phyloP scores from a whole-genome alignment of 2,113 vertebrate species.

The Nesoenas mayeri region DNA sequence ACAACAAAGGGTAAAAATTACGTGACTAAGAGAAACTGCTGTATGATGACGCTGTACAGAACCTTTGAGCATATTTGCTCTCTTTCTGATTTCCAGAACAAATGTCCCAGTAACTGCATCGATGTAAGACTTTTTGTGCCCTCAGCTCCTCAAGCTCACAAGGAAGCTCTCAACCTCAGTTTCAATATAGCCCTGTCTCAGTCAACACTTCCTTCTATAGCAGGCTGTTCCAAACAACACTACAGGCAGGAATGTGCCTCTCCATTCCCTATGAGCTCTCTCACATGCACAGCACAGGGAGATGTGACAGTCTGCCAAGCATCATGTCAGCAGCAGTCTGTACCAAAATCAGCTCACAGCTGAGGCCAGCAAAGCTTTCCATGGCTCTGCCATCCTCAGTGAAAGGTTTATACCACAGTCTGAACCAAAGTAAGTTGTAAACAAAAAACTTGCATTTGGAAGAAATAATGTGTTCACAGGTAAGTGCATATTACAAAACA shows the following conservation, averaged over 20 bases:
- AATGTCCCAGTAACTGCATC: accelerated
- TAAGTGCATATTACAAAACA: not conserved
- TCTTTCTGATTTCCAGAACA: not conserved
- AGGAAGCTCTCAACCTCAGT: not conserved
- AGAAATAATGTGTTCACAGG: not conserved
- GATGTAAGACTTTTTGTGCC: not conserved
- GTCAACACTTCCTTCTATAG: not conserved
- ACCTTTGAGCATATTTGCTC: not conserved
- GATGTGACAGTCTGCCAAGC: not conserved
- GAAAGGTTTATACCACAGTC: not conserved
- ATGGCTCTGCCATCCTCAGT: not conserved
- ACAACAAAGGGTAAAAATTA: not conserved
- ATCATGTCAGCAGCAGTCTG: not conserved
- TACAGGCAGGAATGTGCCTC: not conserved
- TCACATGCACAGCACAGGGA: accelerated
- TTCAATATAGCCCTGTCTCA: not conserved
- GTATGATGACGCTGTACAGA: not conserved
- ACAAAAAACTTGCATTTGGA: not conserved
- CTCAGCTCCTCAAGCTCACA: not conserved
- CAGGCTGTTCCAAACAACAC: not conserved
- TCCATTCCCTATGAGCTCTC: accelerated
- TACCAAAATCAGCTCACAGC: not conserved
- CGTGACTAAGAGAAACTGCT: not conserved
- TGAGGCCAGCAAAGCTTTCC: not conserved
- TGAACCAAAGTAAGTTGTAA: not conserved